Percentiles rank a stretch among this genome's conserved stretches.
phyloP scores from a whole-genome alignment of 2,888 invertebrate species.

The Metallyticus violacea region DNA sequence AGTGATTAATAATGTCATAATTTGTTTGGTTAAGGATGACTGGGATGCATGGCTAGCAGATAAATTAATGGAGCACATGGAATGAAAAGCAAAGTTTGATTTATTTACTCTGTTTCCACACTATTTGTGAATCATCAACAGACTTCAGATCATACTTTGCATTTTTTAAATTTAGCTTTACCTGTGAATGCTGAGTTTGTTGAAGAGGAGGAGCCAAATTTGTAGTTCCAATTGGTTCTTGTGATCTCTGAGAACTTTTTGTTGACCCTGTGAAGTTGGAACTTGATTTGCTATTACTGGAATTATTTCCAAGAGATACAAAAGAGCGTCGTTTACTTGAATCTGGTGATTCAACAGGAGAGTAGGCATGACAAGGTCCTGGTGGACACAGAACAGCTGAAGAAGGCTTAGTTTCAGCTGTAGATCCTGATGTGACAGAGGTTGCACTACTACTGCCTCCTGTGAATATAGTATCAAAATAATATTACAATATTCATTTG shows the following conservation, averaged over 20 bases:
- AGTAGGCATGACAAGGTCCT: slow-evolving; percentile 34
- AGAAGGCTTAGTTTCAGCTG: slow-evolving; percentile 61
- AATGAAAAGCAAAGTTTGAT: no score
- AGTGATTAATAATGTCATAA: no score
- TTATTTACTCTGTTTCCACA: no score
- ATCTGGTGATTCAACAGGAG: slow-evolving; percentile 46
- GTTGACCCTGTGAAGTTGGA: slow-evolving; percentile 74
- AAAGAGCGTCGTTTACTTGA: slow-evolving; percentile 51
- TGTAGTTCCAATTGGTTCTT: slow-evolving; percentile 11
- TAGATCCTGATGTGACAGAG: slow-evolving; percentile 52
- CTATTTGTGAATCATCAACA: no score
- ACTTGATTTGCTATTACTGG: slow-evolving; percentile 75
- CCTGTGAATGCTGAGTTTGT: slow-evolving; percentile 8
- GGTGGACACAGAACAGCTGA: slow-evolving; percentile 55
- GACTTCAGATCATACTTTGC: no score
- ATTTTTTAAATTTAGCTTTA: no score
- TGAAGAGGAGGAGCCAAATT: slow-evolving; percentile 2
- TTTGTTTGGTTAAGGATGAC: no score
- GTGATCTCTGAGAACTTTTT: slow-evolving; percentile 51
- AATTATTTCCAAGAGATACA: slow-evolving; percentile 63
- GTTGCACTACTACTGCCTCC: slow-evolving; percentile 49
- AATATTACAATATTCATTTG: no score
- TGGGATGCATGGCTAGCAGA: no score
- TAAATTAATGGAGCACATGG: no score
- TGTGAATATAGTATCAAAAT: slow-evolving; percentile 34